Base-by-base conservation (phyloP, 2,888 invertebrate genomes). In the Miltochrista miniata region DNA sequence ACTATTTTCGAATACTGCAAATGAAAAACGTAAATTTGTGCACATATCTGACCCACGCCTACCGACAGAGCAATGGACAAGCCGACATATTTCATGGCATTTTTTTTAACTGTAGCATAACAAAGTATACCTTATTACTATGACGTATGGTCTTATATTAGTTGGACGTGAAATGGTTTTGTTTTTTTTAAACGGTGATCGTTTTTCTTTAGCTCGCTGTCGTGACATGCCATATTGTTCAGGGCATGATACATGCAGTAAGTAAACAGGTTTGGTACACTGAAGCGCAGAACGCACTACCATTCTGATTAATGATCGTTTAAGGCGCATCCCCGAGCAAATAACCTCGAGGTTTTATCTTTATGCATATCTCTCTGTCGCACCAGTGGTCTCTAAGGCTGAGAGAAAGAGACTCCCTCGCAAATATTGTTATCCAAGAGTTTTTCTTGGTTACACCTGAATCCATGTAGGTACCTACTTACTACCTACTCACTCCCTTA, bases 141-240 rank as follows among this genome's bases (percentile, higher is more conserved):
- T 62, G 68, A 61, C 56, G 60, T 78, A 83, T 75, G 73, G 78
- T 78, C 66, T 71, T 68, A 70, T 65, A 76, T 72, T 74, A 54
- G 56, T 54, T 58, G 65, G 62, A 48, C 48, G 43, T 35, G 54
- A 60, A 51, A 37, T 33, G 49, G 51, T 62, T 66, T 59, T 77
- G 59, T 70, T 73, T 79, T 81, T 71, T 74, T 72, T 67, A 67
- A 74, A 76, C 70, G 74, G 18, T 77, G 74, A 81, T 85, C 85
- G 78, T 85, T 87, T 87, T 87, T 83, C 79, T 73, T 71, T 70
- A 78, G 77, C 73, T 68, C 72, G 72, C 75, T 83, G 84, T 87
- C 89, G 87, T 88, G 89, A 89, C 88, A 86, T 79, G 83, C 87
- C 89, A 88, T 89, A 90, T 89, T 88, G 90, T 90, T 85, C 89